Percentiles rank a stretch among this genome's conserved stretches.
These are phyloP conservation scores for Plodia interpunctella DNA, from an alignment of 1,140 invertebrate genomes.

Conservation along the genomic window DNA sequence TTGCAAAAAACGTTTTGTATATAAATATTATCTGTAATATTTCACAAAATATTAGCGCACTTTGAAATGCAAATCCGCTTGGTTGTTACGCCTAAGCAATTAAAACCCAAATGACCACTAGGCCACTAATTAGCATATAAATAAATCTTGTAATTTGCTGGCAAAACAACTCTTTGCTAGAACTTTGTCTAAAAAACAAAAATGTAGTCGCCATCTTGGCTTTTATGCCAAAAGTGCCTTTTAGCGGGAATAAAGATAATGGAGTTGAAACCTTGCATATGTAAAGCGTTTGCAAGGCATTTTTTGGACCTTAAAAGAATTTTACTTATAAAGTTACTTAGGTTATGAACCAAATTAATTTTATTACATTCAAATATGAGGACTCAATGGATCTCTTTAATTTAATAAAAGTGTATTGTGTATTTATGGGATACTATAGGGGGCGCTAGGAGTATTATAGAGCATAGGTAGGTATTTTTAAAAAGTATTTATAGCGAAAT, in stretches of 20 bases:
- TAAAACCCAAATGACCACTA: conserved; percentile 10
- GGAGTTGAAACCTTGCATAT: not conserved
- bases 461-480: too few relatives aligned
- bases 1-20: too few relatives aligned
- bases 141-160: conserved; percentile 10
- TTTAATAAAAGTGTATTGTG: too few relatives aligned
- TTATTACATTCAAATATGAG: too few relatives aligned
- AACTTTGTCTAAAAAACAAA: conserved; percentile 1
- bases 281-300: not conserved
- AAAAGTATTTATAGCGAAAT: too few relatives aligned
- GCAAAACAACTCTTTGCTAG: not conserved
- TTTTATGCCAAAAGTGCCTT: conserved; percentile 11
- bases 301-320: not conserved
- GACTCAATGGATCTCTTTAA: too few relatives aligned
- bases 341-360: too few relatives aligned
- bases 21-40: not conserved
- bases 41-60: conserved; percentile 1
- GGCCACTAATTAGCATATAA: conserved; percentile 10
- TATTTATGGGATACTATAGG: too few relatives aligned
- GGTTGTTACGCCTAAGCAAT: conserved; percentile 7
- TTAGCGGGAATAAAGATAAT: conserved; percentile 12
- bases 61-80: conserved; percentile 12
- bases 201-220: conserved; percentile 5
- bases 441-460: too few relatives aligned
- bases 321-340: too few relatives aligned